Evolutionary conservation across 2,797 vertebrate genomes (phyloP), one percentile per base, ranked within the genome.

Genomic region (Spizella passerina): DNA sequence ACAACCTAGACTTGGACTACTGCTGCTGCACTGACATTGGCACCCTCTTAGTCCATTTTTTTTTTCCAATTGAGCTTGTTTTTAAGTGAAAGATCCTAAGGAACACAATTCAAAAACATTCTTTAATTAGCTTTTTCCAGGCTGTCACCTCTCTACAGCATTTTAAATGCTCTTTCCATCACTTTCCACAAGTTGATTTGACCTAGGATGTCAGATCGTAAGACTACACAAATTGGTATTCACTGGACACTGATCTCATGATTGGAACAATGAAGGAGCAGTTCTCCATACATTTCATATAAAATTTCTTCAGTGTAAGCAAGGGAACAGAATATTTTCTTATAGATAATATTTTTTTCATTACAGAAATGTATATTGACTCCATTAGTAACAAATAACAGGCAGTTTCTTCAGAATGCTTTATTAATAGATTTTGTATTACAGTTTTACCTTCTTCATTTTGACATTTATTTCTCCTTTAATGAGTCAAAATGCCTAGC

Each of bases 391-490:
- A 75, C 43, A 89, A 93, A 86, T 71, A 84, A 57, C 30, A 92
- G 27, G 70, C 71, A 81, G 8, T 65, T 83, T 83, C 47, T 89
- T 92, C 61, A 66, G 43, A 72, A 61, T 49, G 59, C 34, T 75
- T 91, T 92, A 65, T 93, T 75, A 86, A 81, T 87, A 96, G 27
- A 82, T 88, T 95, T 80, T 73, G 12, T 73, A 89, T 81, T 87
- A 77, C 57, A 86, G 63, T 92, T 92, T 91, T 86, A 59, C 71
- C 69, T 94, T 77, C 81, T 83, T 79, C 69, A 69, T 57, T 81
- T 77, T 85, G 93, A 92, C 86, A 83, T 95, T 87, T 92, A 91
- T 95, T 94, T 91, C 86, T 34, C 32, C 36, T 82, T 93, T 95
- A 91, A 87, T 77, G 85, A 90, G 69, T 89, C 49, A 92, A 92